Percentiles rank a stretch among this genome's conserved stretches.
These are phyloP conservation scores for Lithobius niger DNA, from an alignment of 1,140 invertebrate species.

Conservation along the genomic window DNA sequence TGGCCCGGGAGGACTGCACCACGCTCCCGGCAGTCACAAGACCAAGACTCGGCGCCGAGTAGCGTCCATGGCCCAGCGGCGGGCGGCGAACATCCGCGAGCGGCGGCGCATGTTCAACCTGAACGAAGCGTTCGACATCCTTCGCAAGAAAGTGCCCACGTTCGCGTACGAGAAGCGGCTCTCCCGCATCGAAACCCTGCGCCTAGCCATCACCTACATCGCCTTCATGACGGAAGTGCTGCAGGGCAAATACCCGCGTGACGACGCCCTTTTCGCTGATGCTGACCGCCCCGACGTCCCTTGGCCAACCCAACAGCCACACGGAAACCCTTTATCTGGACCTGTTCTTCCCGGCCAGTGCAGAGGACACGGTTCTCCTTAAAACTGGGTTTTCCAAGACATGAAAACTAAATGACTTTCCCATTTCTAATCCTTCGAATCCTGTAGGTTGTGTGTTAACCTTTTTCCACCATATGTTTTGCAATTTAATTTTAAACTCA, in stretches of 20 bases:
- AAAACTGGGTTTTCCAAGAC: no score
- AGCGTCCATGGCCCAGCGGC: constrained; percentile 72
- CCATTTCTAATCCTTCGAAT: no score
- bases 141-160: constrained; percentile 79
- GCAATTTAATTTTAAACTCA: no score
- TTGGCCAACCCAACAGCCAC: neutral
- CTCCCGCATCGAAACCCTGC: constrained; percentile 92
- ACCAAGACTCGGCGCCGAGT: constrained; percentile 65
- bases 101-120: constrained; percentile 91
- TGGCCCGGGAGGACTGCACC: neutral
- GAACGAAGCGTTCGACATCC: constrained; percentile 92
- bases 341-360: neutral
- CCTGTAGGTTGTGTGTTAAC: no score
- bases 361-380: neutral
- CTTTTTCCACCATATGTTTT: no score
- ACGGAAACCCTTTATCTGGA: neutral
- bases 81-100: constrained; percentile 89
- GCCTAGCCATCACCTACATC: constrained; percentile 96
- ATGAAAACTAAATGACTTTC: no score
- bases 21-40: neutral
- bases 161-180: constrained; percentile 97
- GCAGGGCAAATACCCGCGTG: constrained; percentile 6
- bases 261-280: constrained; percentile 5
- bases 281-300: neutral
- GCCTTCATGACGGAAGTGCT: constrained; percentile 89